Conservation (phyloP, 2,888 invertebrate genomes). For the Aphidius colemani region DNA sequence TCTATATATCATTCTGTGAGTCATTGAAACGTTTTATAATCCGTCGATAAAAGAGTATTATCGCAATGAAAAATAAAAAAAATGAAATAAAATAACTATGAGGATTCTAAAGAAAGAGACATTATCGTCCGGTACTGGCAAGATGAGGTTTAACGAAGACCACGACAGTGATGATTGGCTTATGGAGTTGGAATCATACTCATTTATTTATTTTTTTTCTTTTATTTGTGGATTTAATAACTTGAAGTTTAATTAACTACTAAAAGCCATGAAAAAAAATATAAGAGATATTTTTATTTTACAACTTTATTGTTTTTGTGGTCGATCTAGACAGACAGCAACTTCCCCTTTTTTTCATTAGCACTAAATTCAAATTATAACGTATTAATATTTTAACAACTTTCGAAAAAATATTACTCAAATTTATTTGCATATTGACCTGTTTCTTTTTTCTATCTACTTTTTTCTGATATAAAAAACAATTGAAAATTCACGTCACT, state of each 20-base stretch:
- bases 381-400: no score
- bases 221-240: conserved; percentile 56
- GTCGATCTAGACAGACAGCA: no score
- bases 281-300: conserved; percentile 4
- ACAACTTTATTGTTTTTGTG: no score
- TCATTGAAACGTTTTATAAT: conserved; percentile 6
- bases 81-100: neutral
- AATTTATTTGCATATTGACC: no score
- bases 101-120: neutral
- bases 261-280: conserved; percentile 46
- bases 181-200: conserved; percentile 28
- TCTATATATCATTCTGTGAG: neutral
- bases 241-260: conserved; percentile 56
- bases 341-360: no score
- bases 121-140: conserved; percentile 12
- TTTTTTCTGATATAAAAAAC: no score
- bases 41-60: neutral
- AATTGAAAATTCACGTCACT: no score
- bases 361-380: no score
- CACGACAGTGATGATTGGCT: conserved; percentile 21
- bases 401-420: no score
- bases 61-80: conserved; percentile 19
- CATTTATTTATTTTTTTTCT: conserved; percentile 37
- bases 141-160: conserved; percentile 20
- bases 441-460: no score